Base-by-base conservation (phyloP, 2,113 vertebrate genomes). In the Mionectes macconnelli region DNA sequence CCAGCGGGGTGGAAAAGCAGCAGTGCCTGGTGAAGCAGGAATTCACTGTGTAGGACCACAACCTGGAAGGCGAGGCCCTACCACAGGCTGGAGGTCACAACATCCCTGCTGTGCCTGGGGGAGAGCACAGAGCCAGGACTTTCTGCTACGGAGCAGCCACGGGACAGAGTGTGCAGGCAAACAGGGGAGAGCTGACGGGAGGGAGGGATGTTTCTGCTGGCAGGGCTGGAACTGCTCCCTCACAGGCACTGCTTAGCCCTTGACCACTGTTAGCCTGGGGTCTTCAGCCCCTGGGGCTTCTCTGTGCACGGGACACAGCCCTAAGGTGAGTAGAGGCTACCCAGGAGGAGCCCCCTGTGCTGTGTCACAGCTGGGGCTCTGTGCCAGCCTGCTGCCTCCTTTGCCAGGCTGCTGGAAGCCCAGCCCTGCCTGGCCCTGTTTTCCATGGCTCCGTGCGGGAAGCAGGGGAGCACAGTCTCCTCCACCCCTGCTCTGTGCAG, bases 391-490 rank as follows among this genome's bases (percentile, higher is more conserved):
- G 9, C 13, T 16, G 0, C 8, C 28, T 47, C 66, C 63, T 75
- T 42, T 33, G 30, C 42, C n/a, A 27, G 44, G 68, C 68, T 67
- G 45, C 87, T 64, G 0, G 0, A 64, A 50, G 73, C 40, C 39
- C 40, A 33, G 27, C 63, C 33, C 45, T 94, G 67, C 86, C 44
- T 86, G 94, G 19, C 68, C 87, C 88, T 88, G 55, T 78, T 92
- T 89, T 59, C 56, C 1, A 1, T 35, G 75, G 40, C 82, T 79
- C 27, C 25, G 53, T n/a, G 28, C 45, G 39, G 88, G 57, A 73
- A 68, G 56, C 69, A 84, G 69, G 16, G 87, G 87, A 93, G 81
- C 59, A 69, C 3, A 70, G 79, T 94, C 86, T 96, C 94, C 91
- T 93, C 95, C 69, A 92, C 64, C 89, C 59, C 47, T 84, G 83